Conservation (phyloP, 2,888 invertebrate genomes). For the Lepas anatifera region DNA sequence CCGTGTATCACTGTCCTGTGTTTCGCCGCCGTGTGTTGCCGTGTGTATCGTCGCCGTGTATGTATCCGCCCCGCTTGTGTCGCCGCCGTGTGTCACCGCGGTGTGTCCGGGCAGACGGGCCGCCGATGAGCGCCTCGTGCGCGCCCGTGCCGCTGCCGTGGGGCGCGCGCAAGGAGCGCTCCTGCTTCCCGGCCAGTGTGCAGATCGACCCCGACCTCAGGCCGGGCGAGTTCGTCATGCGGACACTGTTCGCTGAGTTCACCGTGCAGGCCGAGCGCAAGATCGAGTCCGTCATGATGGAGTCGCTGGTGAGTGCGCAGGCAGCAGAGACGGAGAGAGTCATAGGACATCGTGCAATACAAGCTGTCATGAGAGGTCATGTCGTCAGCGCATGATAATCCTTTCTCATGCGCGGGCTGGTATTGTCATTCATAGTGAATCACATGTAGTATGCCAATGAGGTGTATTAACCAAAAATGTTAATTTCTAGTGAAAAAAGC, state of each 20-base stretch:
- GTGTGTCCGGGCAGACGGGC: neutral
- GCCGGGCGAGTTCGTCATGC: slow-evolving; percentile 93
- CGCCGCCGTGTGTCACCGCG: too few species aligned
- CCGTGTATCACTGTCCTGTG: neutral
- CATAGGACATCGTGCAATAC: too few species aligned
- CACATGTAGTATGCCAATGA: too few species aligned
- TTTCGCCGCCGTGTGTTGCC: neutral
- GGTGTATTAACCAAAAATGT: too few species aligned
- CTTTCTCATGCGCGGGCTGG: too few species aligned
- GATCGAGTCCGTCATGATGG: slow-evolving; percentile 87
- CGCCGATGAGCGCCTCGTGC: neutral
- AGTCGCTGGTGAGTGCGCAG: slow-evolving; percentile 59
- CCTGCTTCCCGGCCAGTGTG: slow-evolving; percentile 37
- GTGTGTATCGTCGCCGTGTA: neutral
- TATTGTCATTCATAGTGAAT: too few species aligned
- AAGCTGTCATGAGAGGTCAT: too few species aligned
- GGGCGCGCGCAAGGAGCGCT: slow-evolving; percentile 65
- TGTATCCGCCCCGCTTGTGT: too few species aligned
- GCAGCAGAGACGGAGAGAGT: too few species aligned
- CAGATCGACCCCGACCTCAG: slow-evolving; percentile 36
- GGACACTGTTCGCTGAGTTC: slow-evolving; percentile 88
- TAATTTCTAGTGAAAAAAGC: too few species aligned
- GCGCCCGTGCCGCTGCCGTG: slow-evolving; percentile 48
- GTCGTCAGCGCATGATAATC: too few species aligned
- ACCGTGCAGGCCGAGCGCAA: slow-evolving; percentile 88